phyloP scores from a whole-genome alignment of 2,113 vertebrate species.

The Octodon degus region DNA sequence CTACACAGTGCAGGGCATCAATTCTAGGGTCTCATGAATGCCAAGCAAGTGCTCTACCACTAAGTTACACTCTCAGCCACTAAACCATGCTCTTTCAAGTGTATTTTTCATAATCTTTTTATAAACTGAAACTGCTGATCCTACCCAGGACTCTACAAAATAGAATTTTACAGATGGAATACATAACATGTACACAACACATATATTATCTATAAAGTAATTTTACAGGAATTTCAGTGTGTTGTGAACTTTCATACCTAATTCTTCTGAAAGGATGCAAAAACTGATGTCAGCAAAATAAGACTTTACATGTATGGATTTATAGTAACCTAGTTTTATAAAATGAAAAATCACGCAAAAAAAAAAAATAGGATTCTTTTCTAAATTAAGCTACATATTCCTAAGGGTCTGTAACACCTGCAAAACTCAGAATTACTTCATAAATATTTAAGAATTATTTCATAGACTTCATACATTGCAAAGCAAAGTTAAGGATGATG shows the following conservation, averaged over 20 bases:
- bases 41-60: background rate
- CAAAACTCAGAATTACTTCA: constrained; percentile 74
- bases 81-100: background rate
- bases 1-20: background rate
- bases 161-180: background rate
- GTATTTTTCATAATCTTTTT: constrained; percentile 1
- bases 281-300: constrained; percentile 29
- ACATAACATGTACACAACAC: background rate
- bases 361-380: constrained; percentile 69
- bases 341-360: constrained; percentile 66
- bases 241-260: constrained; percentile 25
- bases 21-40: background rate
- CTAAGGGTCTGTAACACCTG: constrained; percentile 67
- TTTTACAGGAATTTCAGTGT: constrained; percentile 35
- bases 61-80: background rate
- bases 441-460: constrained; percentile 77
- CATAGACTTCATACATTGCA: constrained; percentile 61
- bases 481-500: constrained; percentile 75
- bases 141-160: background rate
- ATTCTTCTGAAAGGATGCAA: constrained; percentile 9
- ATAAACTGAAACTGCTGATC: background rate
- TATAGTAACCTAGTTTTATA: constrained; percentile 60
- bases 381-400: constrained; percentile 70
- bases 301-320: constrained; percentile 43
- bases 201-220: background rate